These are phyloP conservation scores for Cheilosia soror DNA, from an alignment of 2,888 invertebrate species.

Conservation along the genomic window DNA sequence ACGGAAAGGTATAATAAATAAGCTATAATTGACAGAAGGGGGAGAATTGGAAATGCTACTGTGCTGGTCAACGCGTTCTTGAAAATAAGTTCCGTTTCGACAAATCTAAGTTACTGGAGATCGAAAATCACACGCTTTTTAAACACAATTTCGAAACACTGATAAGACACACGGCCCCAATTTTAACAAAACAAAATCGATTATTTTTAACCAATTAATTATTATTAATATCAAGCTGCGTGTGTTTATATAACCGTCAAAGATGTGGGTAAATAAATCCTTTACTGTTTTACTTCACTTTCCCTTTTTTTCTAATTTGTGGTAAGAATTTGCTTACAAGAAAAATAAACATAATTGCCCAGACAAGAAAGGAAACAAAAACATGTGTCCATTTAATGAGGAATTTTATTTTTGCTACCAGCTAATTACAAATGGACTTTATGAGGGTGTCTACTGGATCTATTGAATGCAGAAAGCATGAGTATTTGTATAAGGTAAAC, in stretches of 20 bases:
- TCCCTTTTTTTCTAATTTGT: slow-evolving; percentile 12
- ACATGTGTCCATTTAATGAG: slow-evolving; percentile 7
- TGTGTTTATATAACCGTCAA: slow-evolving; percentile 25
- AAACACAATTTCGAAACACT: too few species aligned
- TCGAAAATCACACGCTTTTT: too few species aligned
- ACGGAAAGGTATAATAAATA: too few species aligned
- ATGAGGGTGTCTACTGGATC: slow-evolving; percentile 5
- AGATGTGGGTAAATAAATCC: slow-evolving; percentile 15
- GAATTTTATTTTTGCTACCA: not conserved
- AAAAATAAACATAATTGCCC: slow-evolving; percentile 8
- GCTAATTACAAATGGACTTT: slow-evolving; percentile 25
- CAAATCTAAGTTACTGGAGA: too few species aligned
- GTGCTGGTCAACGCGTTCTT: too few species aligned
- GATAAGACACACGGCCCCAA: too few species aligned
- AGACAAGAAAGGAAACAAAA: slow-evolving; percentile 2
- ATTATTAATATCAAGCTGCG: slow-evolving; percentile 16
- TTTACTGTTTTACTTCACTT: slow-evolving; percentile 16
- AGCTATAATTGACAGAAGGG: too few species aligned
- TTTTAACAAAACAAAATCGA: not conserved
- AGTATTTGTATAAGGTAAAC: not conserved
- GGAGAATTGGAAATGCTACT: too few species aligned
- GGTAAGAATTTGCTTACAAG: slow-evolving; percentile 13
- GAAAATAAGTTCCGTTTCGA: too few species aligned
- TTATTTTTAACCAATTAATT: slow-evolving; percentile 15
- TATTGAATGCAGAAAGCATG: not conserved